A percentile compares a stretch with the other conserved stretches of the same genome.
phyloP scores from a whole-genome alignment of 2,797 vertebrate species.

The Harpagifer antarcticus region DNA sequence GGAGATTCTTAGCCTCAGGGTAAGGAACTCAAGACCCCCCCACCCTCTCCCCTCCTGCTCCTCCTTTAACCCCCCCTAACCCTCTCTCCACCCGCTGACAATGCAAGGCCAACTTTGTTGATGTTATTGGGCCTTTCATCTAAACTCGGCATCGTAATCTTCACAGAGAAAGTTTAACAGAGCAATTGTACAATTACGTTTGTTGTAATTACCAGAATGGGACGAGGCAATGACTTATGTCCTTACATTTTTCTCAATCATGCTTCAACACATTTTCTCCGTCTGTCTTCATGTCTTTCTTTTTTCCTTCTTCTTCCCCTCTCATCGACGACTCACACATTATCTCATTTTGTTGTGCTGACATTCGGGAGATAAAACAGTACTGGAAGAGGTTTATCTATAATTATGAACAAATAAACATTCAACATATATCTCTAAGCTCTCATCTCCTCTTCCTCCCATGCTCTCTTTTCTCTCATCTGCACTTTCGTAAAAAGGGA shows the following conservation, averaged over 20 bases:
- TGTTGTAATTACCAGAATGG: constrained; percentile 70
- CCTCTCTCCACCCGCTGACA: constrained; percentile 64
- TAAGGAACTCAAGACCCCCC: constrained; percentile 73
- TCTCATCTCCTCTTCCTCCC: constrained; percentile 14
- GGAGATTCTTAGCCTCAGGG: constrained; percentile 79
- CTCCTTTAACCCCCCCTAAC: constrained; percentile 25
- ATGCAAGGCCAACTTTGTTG: constrained; percentile 80
- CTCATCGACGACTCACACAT: constrained; percentile 27
- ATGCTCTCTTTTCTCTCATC: constrained; percentile 4
- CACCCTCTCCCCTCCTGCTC: constrained; percentile 20
- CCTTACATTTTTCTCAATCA: constrained; percentile 34
- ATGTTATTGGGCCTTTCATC: constrained; percentile 80
- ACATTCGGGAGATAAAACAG: constrained; percentile 15
- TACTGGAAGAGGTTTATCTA: constrained; percentile 9
- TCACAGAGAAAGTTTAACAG: constrained; percentile 70
- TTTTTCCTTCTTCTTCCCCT: constrained; percentile 4
- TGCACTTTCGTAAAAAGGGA: not conserved
- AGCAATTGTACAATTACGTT: constrained; percentile 72
- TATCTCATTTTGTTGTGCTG: constrained; percentile 11
- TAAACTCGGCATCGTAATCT: constrained; percentile 70
- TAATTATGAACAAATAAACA: constrained; percentile 44
- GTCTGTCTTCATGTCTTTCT: constrained; percentile 1
- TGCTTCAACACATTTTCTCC: constrained; percentile 16
- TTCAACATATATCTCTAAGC: constrained; percentile 23
- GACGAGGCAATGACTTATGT: constrained; percentile 50